Conservation (phyloP, 2,113 vertebrate genomes). For the Neomonachus schauinslandi region DNA sequence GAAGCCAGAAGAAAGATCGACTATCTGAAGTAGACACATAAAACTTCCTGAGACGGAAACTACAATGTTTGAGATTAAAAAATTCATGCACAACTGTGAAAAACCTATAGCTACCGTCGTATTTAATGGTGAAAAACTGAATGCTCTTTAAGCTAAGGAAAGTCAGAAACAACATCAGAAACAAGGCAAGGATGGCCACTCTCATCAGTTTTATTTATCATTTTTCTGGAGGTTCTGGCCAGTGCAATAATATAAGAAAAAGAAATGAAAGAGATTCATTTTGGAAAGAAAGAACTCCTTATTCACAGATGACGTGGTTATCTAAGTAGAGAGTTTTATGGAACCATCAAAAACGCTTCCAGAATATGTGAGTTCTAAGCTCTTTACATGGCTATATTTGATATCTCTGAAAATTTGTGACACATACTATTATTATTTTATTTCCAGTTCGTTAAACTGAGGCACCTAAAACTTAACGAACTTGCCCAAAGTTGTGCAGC, state of each 20-base stretch:
- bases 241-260: not conserved
- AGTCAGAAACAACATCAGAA: not conserved
- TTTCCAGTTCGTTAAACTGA: not conserved
- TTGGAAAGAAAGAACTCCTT: not conserved
- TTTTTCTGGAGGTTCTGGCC: not conserved
- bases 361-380: not conserved
- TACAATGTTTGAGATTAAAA: not conserved
- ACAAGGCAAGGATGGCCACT: not conserved
- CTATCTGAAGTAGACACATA: not conserved
- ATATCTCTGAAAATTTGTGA: not conserved
- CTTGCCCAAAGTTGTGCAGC: not conserved
- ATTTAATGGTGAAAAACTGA: not conserved
- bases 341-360: not conserved
- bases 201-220: not conserved
- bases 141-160: no score
- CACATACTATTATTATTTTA: not conserved
- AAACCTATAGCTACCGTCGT: not conserved
- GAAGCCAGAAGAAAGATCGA: not conserved
- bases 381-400: not conserved
- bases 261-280: not conserved
- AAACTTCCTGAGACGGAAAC: not conserved
- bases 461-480: not conserved
- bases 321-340: not conserved
- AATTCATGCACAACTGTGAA: not conserved
- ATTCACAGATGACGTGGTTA: not conserved